Percentiles rank a stretch among this genome's conserved stretches.
These are phyloP conservation scores for Stictocephala bisonia DNA, from an alignment of 2,888 invertebrate species.

Conservation along the genomic window DNA sequence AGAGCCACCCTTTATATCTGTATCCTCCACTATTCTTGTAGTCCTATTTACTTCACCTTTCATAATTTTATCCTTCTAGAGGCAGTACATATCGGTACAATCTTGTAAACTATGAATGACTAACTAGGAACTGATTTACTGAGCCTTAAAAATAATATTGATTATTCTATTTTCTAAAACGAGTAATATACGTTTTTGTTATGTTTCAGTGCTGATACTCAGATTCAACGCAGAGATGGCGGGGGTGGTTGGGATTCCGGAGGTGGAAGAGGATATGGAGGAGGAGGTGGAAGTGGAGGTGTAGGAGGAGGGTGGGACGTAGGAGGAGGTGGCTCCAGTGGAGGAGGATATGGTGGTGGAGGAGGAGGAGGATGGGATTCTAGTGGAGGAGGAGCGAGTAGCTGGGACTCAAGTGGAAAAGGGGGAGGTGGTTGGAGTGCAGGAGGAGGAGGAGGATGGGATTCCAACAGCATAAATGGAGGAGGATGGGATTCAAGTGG, in stretches of 20 bases:
- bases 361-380: slow-evolving; percentile 41
- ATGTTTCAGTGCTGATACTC: slow-evolving; percentile 49
- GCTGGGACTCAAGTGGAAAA: not conserved
- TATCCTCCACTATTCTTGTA: too few species aligned
- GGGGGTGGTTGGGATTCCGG: not conserved
- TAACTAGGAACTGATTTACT: too few species aligned
- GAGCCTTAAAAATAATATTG: too few species aligned
- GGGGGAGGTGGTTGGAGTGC: slow-evolving; percentile 28
- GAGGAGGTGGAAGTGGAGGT: slow-evolving; percentile 30
- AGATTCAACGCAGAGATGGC: slow-evolving; percentile 33
- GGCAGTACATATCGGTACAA: too few species aligned
- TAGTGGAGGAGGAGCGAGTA: slow-evolving; percentile 10
- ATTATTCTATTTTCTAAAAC: too few species aligned
- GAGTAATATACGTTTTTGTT: too few species aligned
- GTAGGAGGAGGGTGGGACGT: slow-evolving; percentile 20
- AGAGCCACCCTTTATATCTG: too few species aligned
- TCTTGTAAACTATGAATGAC: too few species aligned
- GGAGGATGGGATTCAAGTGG: slow-evolving; percentile 29
- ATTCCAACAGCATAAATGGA: slow-evolving; percentile 8
- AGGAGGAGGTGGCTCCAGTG: slow-evolving; percentile 32
- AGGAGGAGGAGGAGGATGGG: slow-evolving; percentile 14
- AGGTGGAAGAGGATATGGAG: slow-evolving; percentile 8
- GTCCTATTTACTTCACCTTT: too few species aligned
- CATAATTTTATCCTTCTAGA: too few species aligned
- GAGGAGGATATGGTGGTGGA: not conserved